These are phyloP conservation scores for Lasioglossum figueresi DNA, from an alignment of 2,888 invertebrate genomes.

Conservation along the genomic window DNA sequence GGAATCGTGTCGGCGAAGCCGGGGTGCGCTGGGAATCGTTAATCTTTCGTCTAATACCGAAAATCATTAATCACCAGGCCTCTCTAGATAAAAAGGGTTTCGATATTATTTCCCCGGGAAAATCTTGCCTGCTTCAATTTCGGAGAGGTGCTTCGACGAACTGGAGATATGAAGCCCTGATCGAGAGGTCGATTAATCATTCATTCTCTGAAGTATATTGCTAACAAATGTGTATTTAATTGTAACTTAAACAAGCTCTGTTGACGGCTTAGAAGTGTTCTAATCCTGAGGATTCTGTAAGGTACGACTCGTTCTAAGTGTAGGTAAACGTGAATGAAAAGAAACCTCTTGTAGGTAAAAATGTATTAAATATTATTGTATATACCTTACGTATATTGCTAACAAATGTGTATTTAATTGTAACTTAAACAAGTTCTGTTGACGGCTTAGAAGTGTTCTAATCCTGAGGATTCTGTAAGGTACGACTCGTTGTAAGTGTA, in stretches of 20 bases:
- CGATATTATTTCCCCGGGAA: background rate
- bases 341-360: no score
- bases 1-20: background rate
- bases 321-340: no score
- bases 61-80: background rate
- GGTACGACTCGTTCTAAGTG: no score
- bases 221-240: background rate
- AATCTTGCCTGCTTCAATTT: background rate
- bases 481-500: no score
- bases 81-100: background rate
- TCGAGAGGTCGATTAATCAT: constrained; percentile 47
- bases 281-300: no score
- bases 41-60: background rate
- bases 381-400: background rate
- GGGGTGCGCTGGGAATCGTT: background rate
- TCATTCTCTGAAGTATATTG: background rate
- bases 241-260: no score
- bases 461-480: no score
- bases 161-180: constrained; percentile 5
- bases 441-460: no score
- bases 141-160: constrained; percentile 17
- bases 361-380: no score
- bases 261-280: no score
- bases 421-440: no score
- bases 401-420: background rate